Evolutionary conservation across 2,888 invertebrate species (phyloP).

Genomic region (Lissocephala sabroskyi): DNA sequence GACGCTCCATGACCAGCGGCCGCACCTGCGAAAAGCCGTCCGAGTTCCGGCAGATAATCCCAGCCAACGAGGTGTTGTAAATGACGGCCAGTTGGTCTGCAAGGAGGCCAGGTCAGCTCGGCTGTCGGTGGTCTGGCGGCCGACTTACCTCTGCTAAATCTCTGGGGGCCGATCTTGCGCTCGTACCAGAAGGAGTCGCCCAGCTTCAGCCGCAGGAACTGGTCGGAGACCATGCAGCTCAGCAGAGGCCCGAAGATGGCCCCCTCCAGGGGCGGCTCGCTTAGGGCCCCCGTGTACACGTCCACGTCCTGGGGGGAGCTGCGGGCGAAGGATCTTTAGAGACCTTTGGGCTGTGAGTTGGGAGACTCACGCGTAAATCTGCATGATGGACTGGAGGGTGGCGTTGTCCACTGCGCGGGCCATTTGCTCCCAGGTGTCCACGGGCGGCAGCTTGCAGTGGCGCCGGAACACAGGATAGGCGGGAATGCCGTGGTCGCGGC

Average conservation of each 20-base stretch:
- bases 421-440: constrained; percentile 79
- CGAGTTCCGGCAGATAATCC: constrained; percentile 85
- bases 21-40: constrained; percentile 78
- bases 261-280: constrained; percentile 81
- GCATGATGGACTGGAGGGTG: constrained; percentile 77
- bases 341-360: neutral
- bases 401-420: constrained; percentile 77
- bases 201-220: constrained; percentile 84
- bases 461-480: constrained; percentile 84
- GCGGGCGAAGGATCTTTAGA: too few relatives aligned
- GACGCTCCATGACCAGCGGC: constrained; percentile 80
- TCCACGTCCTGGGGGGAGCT: constrained; percentile 88
- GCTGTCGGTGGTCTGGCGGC: too few relatives aligned
- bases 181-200: constrained; percentile 95
- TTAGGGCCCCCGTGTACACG: constrained; percentile 88
- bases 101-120: constrained; percentile 8
- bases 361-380: constrained; percentile 79
- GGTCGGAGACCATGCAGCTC: constrained; percentile 87
- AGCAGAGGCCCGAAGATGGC: constrained; percentile 89
- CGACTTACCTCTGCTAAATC: constrained; percentile 78
- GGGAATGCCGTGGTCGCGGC: constrained; percentile 89
- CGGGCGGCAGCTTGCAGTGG: constrained; percentile 80
- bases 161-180: constrained; percentile 76
- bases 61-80: constrained; percentile 81
- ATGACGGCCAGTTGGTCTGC: constrained; percentile 86